Evolutionary conservation across 2,888 invertebrate species (phyloP), one percentile per base, ranked within the genome.

Genomic region (Linyphia triangularis): DNA sequence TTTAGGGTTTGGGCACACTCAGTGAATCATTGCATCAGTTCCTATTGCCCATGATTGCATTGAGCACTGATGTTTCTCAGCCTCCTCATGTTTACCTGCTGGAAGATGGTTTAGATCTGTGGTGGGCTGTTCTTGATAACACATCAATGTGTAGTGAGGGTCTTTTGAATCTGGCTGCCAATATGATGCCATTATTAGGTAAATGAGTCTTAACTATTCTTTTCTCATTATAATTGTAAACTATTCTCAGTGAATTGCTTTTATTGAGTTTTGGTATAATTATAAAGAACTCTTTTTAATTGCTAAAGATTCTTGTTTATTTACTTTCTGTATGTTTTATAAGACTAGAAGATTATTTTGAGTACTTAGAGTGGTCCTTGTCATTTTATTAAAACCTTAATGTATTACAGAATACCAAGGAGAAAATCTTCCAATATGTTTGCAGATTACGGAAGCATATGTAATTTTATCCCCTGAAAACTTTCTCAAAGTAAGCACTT

Each of bases 81-180:
- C 95, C 81, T 95, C 96, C 93, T 59, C 96, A 97, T 92, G 96
- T 98, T 78, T 98, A 98, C 93, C 94, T 98, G 77, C 93, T 98
- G 91, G 98, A 98, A 93, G 98, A 99, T 92, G 98, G 97, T 2
- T 93, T 98, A 57, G 96, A 97, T 91, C 94, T 99, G 86, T 98
- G 98, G 98, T 94, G 96, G 79, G 96, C 96, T 0, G 95, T 97
- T 24, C 93, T 98, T 89, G 96, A 97, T 92, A 96, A 96, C 92
- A 94, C 95, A 0, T 95, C 96, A 0, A 93, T 94, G 0, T 94
- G 92, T 26, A 92, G 92, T 19, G 91, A 91, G 19, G 91, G 91
- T 33, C 91, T 97, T 65, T 93, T 97, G 92, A 95, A 95, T 91
- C 93, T 98, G 33, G 96, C 96, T 90, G 94, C 95, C 90, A 96